Evolutionary conservation across 1,140 invertebrate genomes (phyloP), one percentile per base, ranked within the genome.

Genomic region (Akabosia matsudoensis): DNA sequence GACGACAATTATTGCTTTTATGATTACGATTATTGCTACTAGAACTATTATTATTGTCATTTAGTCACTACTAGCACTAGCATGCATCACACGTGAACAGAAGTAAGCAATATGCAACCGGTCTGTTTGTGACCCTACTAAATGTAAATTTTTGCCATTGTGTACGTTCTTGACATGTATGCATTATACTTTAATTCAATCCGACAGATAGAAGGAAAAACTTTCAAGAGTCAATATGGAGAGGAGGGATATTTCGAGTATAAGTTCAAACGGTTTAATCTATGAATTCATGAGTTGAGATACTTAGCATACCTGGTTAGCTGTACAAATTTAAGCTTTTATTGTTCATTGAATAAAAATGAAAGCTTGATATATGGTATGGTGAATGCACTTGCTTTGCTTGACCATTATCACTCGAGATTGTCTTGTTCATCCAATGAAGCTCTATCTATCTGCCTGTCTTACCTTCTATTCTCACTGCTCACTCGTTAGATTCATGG

Each of bases 271-370:
- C n/a, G n/a, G n/a, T n/a, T n/a, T n/a, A 67, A 67, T 67, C 61
- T 67, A 30, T 67, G 28, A 67, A 67, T 67, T 67, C 61, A 67
- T 45, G 37, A 45, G 37, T 10, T 45, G 37, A 45, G 37, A 45
- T 18, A 67, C 24, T 67, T 67, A 16, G 7, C 18, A 45, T n/a
- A 67, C 7, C 22, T 30, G 7, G 61, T 67, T 30, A 22, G 26
- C 61, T 31, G 22, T 22, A 67, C 7, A 67, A n/a, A 67, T 67
- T 67, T 67, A 67, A 2, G 7, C 24, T 28, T 30, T 67, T 67
- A 67, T 67, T 67, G 61, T 67, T 67, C 61, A 67, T 67, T 31
- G 61, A 67, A 67, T 22, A 67, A 67, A 45, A 67, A 30, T 67
- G 22, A 30, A 67, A 67, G 61, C 61, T 67, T 67, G 61, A 67